Base-by-base conservation (phyloP, 2,888 invertebrate species). In the Galerucella nymphaeae region DNA sequence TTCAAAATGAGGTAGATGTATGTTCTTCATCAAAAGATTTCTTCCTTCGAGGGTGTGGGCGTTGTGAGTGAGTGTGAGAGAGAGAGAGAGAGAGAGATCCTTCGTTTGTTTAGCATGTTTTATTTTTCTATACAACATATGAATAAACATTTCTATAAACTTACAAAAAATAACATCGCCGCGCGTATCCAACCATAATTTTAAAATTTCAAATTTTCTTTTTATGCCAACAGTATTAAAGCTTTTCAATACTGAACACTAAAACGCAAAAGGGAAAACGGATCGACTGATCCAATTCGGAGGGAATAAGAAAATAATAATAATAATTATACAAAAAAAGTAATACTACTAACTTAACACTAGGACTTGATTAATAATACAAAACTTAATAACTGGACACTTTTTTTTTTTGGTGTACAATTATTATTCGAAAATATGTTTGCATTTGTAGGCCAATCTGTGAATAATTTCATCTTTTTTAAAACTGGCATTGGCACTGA, bases 141-240 rank as follows among this genome's bases (percentile, higher is more conserved):
- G 81, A 78, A 81, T 82, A 80, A 80, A 80, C 78, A 78, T 79
- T 78, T 82, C 82, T 85, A 85, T 85, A 85, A 85, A 85, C 82
- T 84, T 84, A 85, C 84, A 85, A 84, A 85, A 85, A 84, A 84
- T 84, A 84, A 85, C 83, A 85, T 85, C 82, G 84, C 83, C 82
- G 83, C 82, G 76, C 74, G 73, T 78, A 80, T 76, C 80, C 76
- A 77, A 79, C 80, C 80, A 76, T 80, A 82, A 81, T 78, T 78
- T 78, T 80, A 79, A 75, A 75, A 42, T 10, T 42, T 10, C 2
- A 42, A 42, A 11, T 42, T 77, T 75, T 75, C 74, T 77, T 77
- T 75, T 76, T 76, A 77, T 77, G 73, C 78, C 76, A 80, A 80
- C 77, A 80, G 77, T 82, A 83, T 85, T 85, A 85, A 86, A 86